These are phyloP conservation scores for Orgyia antiqua DNA, from an alignment of 2,888 invertebrate genomes.

Conservation along the genomic window DNA sequence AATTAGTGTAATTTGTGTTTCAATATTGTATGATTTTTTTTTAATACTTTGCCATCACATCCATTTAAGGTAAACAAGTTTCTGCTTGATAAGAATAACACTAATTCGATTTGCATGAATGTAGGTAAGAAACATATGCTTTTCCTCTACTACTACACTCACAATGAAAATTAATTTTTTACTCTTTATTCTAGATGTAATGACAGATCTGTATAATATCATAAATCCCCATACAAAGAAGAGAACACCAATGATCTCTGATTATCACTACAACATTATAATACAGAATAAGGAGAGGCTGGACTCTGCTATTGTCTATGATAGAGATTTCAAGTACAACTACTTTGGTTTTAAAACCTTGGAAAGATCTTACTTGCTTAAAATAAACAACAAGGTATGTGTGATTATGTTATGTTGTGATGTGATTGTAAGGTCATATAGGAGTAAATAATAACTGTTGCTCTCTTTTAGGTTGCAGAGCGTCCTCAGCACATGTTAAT, in stretches of 20 bases:
- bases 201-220: constrained; percentile 89
- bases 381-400: constrained; percentile 89
- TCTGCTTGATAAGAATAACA: no score
- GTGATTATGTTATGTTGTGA: no score
- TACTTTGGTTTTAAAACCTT: constrained; percentile 99
- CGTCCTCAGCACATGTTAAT: constrained; percentile 99
- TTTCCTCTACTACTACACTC: neutral
- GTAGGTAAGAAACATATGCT: neutral
- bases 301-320: constrained; percentile 97
- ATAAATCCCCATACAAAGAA: constrained; percentile 84
- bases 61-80: no score
- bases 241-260: constrained; percentile 90
- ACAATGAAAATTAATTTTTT: neutral
- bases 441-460: neutral
- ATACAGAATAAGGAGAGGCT: constrained; percentile 91
- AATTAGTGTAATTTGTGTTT: constrained; percentile 1
- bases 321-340: constrained; percentile 97
- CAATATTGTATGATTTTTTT: no score
- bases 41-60: no score
- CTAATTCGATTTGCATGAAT: no score
- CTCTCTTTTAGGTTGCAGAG: constrained; percentile 83
- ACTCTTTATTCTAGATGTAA: constrained; percentile 86
- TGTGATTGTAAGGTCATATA: no score
- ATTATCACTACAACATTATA: constrained; percentile 88
- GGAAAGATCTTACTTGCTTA: constrained; percentile 95